Percentiles rank a stretch among this genome's conserved stretches.
These are phyloP conservation scores for Metopolophium dirhodum DNA, from an alignment of 1,140 invertebrate genomes.

Conservation along the genomic window DNA sequence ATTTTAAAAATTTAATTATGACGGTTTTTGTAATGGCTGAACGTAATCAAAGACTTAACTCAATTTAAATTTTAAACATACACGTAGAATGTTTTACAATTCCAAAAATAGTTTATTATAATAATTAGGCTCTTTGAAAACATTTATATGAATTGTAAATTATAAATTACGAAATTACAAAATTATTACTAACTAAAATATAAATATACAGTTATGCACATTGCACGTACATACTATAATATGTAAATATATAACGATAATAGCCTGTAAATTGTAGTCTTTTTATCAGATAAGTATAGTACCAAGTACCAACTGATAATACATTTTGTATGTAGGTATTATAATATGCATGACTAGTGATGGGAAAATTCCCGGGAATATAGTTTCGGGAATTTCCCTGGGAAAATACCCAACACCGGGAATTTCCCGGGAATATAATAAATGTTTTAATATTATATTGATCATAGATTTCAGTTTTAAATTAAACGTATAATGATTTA, in stretches of 20 bases:
- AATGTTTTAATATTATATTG: too few species aligned
- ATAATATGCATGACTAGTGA: background rate
- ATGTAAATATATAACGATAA: background rate
- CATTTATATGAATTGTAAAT: background rate
- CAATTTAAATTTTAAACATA: too few species aligned
- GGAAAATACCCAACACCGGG: too few species aligned
- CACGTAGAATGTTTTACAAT: background rate
- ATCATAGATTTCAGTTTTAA: too few species aligned
- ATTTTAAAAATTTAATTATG: background rate
- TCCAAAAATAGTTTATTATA: background rate
- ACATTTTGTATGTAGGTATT: background rate
- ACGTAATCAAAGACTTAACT: background rate
- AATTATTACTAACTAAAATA: background rate
- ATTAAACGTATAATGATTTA: too few species aligned
- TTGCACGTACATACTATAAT: background rate
- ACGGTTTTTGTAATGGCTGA: background rate
- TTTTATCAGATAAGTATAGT: background rate
- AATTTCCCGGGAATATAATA: too few species aligned
- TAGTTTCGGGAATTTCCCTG: too few species aligned
- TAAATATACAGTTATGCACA: background rate
- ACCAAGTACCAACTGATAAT: background rate
- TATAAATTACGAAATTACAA: background rate
- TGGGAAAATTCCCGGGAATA: too few species aligned
- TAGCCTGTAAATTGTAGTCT: background rate
- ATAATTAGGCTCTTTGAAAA: background rate